Evolutionary conservation across 2,888 invertebrate species (phyloP).

Genomic region (Harpagoxenus sublaevis): DNA sequence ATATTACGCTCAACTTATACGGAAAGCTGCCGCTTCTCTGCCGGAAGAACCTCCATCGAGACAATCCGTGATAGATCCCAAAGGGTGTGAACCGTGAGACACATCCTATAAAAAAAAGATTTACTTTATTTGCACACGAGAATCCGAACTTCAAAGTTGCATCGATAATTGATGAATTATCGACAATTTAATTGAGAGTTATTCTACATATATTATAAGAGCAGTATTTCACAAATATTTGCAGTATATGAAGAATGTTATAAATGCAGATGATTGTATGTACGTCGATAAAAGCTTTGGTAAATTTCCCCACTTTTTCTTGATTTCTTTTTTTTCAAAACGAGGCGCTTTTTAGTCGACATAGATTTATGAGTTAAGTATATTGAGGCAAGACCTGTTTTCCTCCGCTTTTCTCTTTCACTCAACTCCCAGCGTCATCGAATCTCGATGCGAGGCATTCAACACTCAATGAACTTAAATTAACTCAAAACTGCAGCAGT

Average conservation of each 20-base stretch:
- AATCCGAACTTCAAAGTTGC: background rate
- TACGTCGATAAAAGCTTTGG: background rate
- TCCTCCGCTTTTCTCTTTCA: background rate
- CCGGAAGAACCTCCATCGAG: slow-evolving; percentile 14
- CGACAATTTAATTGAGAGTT: background rate
- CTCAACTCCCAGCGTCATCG: slow-evolving; percentile 23
- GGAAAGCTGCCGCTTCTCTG: slow-evolving; percentile 22
- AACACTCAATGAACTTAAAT: slow-evolving; percentile 8
- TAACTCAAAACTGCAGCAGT: background rate
- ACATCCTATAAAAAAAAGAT: slow-evolving; percentile 4
- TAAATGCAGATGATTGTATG: background rate
- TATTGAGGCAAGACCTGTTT: background rate
- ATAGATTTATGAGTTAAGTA: slow-evolving; percentile 22
- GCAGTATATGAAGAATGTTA: background rate
- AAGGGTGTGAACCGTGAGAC: background rate
- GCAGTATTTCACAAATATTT: background rate
- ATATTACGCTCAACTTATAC: slow-evolving; percentile 37
- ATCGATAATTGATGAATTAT: background rate
- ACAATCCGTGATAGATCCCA: slow-evolving; percentile 8
- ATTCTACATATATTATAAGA: background rate
- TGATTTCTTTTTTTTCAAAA: background rate
- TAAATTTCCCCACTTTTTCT: background rate
- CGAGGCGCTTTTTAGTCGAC: background rate
- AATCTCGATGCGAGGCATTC: slow-evolving; percentile 11
- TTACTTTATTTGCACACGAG: background rate